Evolutionary conservation across 1,140 invertebrate genomes (phyloP), one percentile per base, ranked within the genome.

Genomic region (Coelopa frigida): DNA sequence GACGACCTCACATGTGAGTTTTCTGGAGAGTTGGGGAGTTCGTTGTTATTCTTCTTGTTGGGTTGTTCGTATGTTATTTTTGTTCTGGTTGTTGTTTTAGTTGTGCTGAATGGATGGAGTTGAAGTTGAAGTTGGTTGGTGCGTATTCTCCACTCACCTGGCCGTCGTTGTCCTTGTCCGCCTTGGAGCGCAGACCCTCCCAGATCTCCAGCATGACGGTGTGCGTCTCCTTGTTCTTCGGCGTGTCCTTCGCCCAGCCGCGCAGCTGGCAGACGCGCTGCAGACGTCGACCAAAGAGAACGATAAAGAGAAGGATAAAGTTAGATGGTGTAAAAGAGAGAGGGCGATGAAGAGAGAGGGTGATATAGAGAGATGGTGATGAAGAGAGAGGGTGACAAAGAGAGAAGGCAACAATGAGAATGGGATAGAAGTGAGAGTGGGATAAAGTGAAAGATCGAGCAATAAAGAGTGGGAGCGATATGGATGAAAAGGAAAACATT

Each of bases 161-260:
- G 37, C 84, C 85, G 64, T 91, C 87, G 58, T 87, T 82, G 71
- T 89, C 85, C 49, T 80, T 78, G 66, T 90, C 88, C 31, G 87
- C 87, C 51, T 81, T 78, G 69, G 82, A 78, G 61, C 81, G 76
- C n/a, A 92, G 73, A 2, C 85, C 85, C 46, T 88, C 87, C 88
- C 88, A 92, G 49, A 92, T 84, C 70, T 83, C 80, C 54, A 85
- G 78, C 75, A 92, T 80, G 49, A 81, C 81, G 41, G 84, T 78
- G 58, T 81, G 81, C 2, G 84, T 88, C 52, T 85, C 81, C 44
- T 77, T 74, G 59, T 84, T 78, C 68, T 87, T 85, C 3, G 80
- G 72, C 57, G 83, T 78, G 33, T 79, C 81, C 22, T 77, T 71
- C 45, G 75, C 72, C 87, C 87, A 90, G 32, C 84, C 84, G 53